phyloP scores from a whole-genome alignment of 1,140 invertebrate species.

The Drosophila setifemur region DNA sequence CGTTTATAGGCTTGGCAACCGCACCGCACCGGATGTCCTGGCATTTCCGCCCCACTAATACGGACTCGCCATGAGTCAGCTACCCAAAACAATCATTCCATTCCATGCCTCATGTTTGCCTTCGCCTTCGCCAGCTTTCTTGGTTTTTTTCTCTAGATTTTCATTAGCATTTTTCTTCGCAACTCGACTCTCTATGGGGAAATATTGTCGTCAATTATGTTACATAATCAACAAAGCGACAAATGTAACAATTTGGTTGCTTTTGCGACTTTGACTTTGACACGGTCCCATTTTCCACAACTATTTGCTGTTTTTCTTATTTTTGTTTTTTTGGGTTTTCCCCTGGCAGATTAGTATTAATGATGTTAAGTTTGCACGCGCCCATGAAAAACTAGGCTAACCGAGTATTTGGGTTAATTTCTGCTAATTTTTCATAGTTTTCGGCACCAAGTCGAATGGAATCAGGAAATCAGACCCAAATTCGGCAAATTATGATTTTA shows the following conservation, averaged over 20 bases:
- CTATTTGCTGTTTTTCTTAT: not conserved
- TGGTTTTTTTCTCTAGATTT: constrained; percentile 49
- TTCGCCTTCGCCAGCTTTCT: not conserved
- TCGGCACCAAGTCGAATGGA: constrained; percentile 29
- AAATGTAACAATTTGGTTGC: constrained; percentile 29
- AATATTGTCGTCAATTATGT: constrained; percentile 75
- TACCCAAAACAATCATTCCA: constrained; percentile 12
- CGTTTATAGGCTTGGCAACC: constrained; percentile 45
- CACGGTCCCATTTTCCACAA: constrained; percentile 33
- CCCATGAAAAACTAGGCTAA: constrained; percentile 7
- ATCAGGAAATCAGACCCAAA: constrained; percentile 28
- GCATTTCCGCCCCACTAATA: constrained; percentile 67
- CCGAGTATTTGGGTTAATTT: constrained; percentile 62
- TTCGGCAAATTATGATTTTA: constrained; percentile 30
- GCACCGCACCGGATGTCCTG: constrained; percentile 61
- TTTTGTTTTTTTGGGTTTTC: constrained; percentile 12
- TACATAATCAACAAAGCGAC: constrained; percentile 54
- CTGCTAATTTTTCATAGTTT: constrained; percentile 28
- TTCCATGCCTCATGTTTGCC: constrained; percentile 20
- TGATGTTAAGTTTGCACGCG: constrained; percentile 67
- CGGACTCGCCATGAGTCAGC: constrained; percentile 56
- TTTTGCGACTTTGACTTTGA: constrained; percentile 46
- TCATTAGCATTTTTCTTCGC: constrained; percentile 65
- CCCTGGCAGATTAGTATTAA: constrained; percentile 56
- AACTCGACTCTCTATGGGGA: constrained; percentile 57